A percentile compares a stretch with the other conserved stretches of the same genome.
Evolutionary conservation across 2,797 vertebrate species (phyloP).

Genomic region (Oreonectes daqikongensis): DNA sequence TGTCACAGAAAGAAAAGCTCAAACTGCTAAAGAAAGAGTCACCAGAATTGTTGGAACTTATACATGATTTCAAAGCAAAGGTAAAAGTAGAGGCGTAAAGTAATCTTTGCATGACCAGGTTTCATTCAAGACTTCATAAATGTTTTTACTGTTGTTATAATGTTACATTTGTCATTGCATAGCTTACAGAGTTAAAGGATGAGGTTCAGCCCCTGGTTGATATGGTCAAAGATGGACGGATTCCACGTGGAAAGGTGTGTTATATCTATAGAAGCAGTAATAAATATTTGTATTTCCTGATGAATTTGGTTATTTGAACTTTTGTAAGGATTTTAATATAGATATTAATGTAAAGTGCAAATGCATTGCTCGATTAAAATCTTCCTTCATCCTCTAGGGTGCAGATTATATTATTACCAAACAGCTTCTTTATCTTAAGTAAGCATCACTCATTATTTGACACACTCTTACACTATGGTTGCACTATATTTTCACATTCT

Average conservation of each 20-base stretch:
- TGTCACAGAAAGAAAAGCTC: constrained; percentile 90
- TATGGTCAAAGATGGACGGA: constrained; percentile 80
- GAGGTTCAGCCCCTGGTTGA: constrained; percentile 87
- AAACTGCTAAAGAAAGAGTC: constrained; percentile 93
- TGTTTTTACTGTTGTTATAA: background rate
- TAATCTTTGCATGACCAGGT: constrained; percentile 63
- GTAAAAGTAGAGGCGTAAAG: constrained; percentile 76
- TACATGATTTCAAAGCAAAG: constrained; percentile 91
- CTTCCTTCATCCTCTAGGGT: background rate
- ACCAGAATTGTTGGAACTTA: constrained; percentile 91
- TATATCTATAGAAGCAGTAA: background rate
- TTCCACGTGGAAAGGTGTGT: constrained; percentile 83
- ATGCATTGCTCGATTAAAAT: background rate
- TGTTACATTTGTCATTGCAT: constrained; percentile 29
- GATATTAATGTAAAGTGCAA: background rate
- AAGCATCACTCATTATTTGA: constrained; percentile 57
- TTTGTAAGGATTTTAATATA: background rate
- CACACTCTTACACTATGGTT: background rate
- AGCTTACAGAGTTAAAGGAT: constrained; percentile 86
- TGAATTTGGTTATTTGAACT: background rate
- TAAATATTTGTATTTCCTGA: background rate
- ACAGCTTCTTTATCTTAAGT: constrained; percentile 92
- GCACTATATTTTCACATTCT: background rate
- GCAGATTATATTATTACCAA: constrained; percentile 78
- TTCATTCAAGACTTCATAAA: constrained; percentile 53